These are phyloP conservation scores for Pammene aurita DNA, from an alignment of 2,888 invertebrate species.

Conservation along the genomic window DNA sequence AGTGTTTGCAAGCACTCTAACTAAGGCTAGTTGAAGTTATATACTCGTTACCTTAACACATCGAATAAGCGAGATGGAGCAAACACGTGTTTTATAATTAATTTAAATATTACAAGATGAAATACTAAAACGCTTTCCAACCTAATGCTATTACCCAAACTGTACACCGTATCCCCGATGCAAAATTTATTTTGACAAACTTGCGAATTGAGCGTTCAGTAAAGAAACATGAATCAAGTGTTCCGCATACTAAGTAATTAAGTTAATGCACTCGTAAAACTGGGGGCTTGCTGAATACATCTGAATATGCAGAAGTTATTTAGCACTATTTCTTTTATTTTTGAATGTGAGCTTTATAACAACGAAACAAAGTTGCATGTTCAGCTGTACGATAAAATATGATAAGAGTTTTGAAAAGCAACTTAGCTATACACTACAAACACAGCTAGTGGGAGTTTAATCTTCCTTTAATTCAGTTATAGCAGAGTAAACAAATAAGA, in stretches of 20 bases:
- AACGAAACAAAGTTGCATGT: background rate
- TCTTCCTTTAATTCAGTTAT: conserved; percentile 37
- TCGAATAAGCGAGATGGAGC: background rate
- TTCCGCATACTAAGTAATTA: conserved; percentile 39
- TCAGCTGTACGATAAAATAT: background rate
- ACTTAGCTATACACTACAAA: background rate
- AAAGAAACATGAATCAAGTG: conserved; percentile 34
- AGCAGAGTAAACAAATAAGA: conserved; percentile 33
- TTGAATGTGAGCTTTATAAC: background rate
- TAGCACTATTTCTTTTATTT: background rate
- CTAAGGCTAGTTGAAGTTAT: no score
- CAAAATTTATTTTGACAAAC: conserved; percentile 25
- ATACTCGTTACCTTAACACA: background rate
- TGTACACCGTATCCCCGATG: background rate
- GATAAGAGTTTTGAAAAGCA: conserved; percentile 5
- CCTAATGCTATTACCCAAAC: conserved; percentile 19
- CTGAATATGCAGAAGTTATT: background rate
- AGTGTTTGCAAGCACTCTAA: background rate
- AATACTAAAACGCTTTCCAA: background rate
- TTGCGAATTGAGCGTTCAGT: conserved; percentile 12
- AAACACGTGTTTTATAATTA: background rate
- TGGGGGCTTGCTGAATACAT: conserved; percentile 1
- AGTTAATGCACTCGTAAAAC: conserved; percentile 36
- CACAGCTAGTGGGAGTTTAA: conserved; percentile 30
- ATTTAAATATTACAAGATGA: background rate